These are phyloP conservation scores for Sebastes steindachneri DNA, from an alignment of 2,797 vertebrate genomes.

Conservation along the genomic window DNA sequence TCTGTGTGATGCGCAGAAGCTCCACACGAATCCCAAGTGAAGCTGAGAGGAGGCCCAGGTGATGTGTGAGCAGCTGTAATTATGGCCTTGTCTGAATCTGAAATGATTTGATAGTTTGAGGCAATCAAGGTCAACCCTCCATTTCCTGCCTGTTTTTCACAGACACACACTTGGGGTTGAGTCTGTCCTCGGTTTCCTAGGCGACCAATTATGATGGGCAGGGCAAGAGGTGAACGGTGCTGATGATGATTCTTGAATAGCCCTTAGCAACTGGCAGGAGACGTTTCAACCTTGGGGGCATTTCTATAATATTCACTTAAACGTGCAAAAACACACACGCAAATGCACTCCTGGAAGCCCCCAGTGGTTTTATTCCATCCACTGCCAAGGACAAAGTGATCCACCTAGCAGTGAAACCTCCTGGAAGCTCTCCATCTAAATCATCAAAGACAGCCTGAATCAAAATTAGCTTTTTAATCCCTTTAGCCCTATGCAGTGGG, in stretches of 20 bases:
- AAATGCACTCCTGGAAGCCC: not conserved
- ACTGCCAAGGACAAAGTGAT: slow-evolving; percentile 66
- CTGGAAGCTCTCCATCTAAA: slow-evolving; percentile 61
- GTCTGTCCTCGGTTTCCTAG: slow-evolving; percentile 8
- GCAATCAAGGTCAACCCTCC: slow-evolving; percentile 17
- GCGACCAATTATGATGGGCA: slow-evolving; percentile 24
- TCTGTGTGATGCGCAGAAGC: not conserved
- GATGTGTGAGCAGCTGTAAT: not conserved
- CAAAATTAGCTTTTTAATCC: slow-evolving; percentile 70
- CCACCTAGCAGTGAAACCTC: slow-evolving; percentile 44
- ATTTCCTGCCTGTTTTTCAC: not conserved
- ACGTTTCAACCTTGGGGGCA: not conserved
- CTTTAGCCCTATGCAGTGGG: slow-evolving; percentile 41
- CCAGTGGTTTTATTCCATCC: slow-evolving; percentile 23
- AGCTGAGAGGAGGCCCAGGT: not conserved
- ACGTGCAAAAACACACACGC: not conserved
- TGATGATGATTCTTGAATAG: slow-evolving; percentile 18
- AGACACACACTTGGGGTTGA: slow-evolving; percentile 17
- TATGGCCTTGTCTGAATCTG: slow-evolving; percentile 1
- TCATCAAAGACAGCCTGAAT: slow-evolving; percentile 63
- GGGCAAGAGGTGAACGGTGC: not conserved
- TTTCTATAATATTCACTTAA: not conserved
- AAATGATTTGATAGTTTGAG: slow-evolving; percentile 15
- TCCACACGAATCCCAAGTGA: not conserved
- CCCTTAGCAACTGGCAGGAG: not conserved